A percentile compares a stretch with the other conserved stretches of the same genome.
Evolutionary conservation across 1,140 invertebrate species (phyloP).

Genomic region (Yoshiicerus persimilis): DNA sequence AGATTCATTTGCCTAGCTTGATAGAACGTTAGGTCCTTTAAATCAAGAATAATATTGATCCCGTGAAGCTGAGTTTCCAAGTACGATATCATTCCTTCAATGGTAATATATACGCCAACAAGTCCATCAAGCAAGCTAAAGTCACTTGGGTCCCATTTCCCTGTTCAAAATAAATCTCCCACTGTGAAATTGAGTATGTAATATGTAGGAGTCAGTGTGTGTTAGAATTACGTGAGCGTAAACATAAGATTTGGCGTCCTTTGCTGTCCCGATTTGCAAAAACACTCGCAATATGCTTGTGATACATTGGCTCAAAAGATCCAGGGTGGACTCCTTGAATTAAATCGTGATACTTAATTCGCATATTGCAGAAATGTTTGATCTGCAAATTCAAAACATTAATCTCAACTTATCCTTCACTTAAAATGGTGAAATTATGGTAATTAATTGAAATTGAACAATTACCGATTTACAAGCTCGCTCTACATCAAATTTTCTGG

Average conservation of each 20-base stretch:
- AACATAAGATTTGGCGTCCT: neutral
- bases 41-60: no score
- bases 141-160: no score
- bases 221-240: neutral
- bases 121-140: no score
- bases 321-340: neutral
- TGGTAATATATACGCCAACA: no score
- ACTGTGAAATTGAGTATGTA: neutral
- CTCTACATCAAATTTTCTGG: constrained; percentile 76
- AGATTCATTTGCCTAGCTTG: no score
- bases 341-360: neutral
- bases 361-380: neutral
- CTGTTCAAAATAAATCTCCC: no score
- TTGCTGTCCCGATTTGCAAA: neutral
- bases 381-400: neutral
- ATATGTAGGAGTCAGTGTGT: no score
- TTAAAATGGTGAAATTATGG: neutral
- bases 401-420: neutral
- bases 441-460: neutral
- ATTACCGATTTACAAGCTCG: constrained; percentile 60
- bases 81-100: no score
- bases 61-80: no score
- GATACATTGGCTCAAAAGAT: neutral
- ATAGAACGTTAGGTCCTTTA: no score
- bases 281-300: neutral